Evolutionary conservation across 1,140 invertebrate genomes (phyloP), one percentile per base, ranked within the genome.

Genomic region (Magallana ariakensis): DNA sequence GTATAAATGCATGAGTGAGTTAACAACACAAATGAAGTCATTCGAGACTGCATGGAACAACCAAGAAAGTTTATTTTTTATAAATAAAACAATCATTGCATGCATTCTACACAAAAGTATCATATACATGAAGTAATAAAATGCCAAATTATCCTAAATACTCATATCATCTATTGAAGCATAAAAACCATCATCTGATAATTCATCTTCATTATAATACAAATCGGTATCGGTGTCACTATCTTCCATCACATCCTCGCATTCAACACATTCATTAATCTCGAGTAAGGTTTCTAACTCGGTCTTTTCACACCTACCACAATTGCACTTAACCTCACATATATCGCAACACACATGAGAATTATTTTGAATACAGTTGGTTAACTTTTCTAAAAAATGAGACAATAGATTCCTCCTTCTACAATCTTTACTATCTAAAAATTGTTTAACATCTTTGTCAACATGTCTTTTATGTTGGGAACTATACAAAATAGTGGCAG

Each of bases 401-500:
- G 62, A 66, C 10, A 66, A 66, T 4, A 66, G 62, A 66, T 66
- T 66, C 62, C 10, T 66, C 62, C 62, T 66, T 66, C 62, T 66
- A 66, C 62, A 66, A 66, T 19, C n/a, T 22, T 66, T 66, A 66
- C 62, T 22, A 66, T 66, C 62, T 19, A 22, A 66, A 26, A 66
- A 22, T 16, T 19, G 62, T 66, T 66, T 66, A 66, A 66, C 62
- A 6, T 66, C 62, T n/a, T 66, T 66, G 62, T 66, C 62, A 66
- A 66, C 62, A 62, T 86, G 53, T 19, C 55, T 19, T 22, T 81
- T 16, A 22, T 86, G 85, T 33, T 86, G 57, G 11, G 55, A 60
- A 53, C 57, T 86, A 53, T 26, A 57, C n/a, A 86, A 81, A 54
- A 86, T 9, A n/a, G 46, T 46, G 8, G 85, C 85, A 19, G 19